phyloP scores from a whole-genome alignment of 64 coral and sea anemone genomes.

The Montipora efflorescens region DNA sequence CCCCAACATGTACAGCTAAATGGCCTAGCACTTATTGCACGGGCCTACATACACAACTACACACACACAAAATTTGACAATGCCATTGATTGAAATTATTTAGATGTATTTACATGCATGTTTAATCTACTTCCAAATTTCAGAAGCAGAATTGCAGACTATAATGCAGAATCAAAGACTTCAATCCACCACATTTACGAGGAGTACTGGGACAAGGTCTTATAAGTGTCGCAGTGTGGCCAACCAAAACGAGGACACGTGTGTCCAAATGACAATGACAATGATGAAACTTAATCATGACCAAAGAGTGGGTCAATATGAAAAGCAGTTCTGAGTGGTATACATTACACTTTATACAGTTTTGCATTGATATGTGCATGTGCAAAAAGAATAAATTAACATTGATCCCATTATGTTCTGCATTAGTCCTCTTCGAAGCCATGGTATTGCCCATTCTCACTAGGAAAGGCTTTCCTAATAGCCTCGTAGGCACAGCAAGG shows the following conservation, averaged over 20 bases:
- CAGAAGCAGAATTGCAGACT: background rate
- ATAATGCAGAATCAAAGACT: background rate
- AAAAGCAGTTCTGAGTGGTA: too few relatives aligned
- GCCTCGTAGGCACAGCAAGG: constrained; percentile 17
- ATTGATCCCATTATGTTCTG: too few relatives aligned
- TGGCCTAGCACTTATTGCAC: background rate
- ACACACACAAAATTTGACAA: too few relatives aligned
- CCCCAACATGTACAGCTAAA: constrained; percentile 10
- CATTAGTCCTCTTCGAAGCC: too few relatives aligned
- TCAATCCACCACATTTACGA: background rate
- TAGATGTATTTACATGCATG: background rate
- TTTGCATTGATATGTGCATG: too few relatives aligned
- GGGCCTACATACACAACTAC: background rate
- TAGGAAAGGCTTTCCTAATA: background rate
- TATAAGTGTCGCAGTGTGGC: background rate
- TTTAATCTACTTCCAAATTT: background rate
- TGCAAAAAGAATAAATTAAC: too few relatives aligned
- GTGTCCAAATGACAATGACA: background rate
- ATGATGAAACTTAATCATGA: background rate
- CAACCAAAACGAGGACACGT: background rate
- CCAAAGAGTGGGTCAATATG: background rate
- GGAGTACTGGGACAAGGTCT: background rate
- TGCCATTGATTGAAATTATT: too few relatives aligned
- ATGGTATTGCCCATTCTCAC: background rate
- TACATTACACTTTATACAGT: too few relatives aligned